These are phyloP conservation scores for Germaria angustata DNA, from an alignment of 2,888 invertebrate genomes.

Conservation along the genomic window DNA sequence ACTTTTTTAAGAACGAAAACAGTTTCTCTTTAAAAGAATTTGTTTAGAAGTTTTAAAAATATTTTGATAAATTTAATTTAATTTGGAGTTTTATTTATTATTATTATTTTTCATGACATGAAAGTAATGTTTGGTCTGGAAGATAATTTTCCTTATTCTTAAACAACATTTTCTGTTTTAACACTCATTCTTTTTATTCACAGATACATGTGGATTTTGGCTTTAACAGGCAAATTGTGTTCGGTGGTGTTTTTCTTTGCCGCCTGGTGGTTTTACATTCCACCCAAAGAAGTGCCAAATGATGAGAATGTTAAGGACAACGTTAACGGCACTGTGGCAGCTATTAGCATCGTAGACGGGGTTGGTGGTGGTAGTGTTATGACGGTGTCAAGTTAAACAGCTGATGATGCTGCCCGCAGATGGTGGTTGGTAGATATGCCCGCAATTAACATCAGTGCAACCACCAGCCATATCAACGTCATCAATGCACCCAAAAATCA, in stretches of 20 bases:
- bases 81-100: too few species aligned
- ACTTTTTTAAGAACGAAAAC: too few species aligned
- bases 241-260: constrained; percentile 87
- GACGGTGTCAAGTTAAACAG: constrained; percentile 44
- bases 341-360: constrained; percentile 38
- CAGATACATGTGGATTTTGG: constrained; percentile 88
- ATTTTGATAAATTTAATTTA: too few species aligned
- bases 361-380: constrained; percentile 14
- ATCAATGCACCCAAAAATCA: neutral
- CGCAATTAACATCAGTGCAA: constrained; percentile 13
- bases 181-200: neutral
- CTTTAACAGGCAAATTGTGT: constrained; percentile 85
- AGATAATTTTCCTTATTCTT: too few species aligned
- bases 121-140: too few species aligned
- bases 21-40: too few species aligned
- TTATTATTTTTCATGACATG: too few species aligned
- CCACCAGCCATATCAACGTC: neutral
- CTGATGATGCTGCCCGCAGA: neutral
- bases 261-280: constrained; percentile 88
- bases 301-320: constrained; percentile 55
- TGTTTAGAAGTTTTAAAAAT: too few species aligned
- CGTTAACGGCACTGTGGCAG: constrained; percentile 32
- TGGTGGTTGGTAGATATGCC: neutral
- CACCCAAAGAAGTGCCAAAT: constrained; percentile 80
- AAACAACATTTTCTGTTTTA: too few species aligned